Evolutionary conservation across 2,797 vertebrate species (phyloP).

Genomic region (Coracias cyanogaster): DNA sequence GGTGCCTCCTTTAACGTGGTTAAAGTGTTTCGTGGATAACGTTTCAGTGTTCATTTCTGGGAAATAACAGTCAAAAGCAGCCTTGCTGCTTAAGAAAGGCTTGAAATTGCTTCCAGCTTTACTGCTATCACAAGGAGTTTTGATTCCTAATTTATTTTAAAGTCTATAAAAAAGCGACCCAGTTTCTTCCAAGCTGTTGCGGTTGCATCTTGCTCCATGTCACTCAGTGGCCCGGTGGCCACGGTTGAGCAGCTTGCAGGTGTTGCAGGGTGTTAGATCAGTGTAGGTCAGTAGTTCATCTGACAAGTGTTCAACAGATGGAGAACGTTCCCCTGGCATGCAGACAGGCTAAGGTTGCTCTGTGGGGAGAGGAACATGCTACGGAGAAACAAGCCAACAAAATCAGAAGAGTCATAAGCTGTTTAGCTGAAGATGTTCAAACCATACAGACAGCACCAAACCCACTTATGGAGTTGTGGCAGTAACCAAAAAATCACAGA

Average conservation of each 20-base stretch:
- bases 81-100: conserved; percentile 15
- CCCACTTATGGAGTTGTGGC: neutral
- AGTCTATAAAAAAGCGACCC: neutral
- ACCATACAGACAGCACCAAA: neutral
- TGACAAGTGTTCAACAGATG: neutral
- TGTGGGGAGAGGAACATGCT: neutral
- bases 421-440: neutral
- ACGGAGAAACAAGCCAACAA: neutral
- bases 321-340: neutral
- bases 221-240: rapidly evolving
- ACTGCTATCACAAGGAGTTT: neutral
- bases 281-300: neutral
- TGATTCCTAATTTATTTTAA: neutral
- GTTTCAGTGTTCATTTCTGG: neutral
- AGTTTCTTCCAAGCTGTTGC: neutral
- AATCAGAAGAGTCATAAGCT: neutral
- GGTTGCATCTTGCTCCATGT: neutral
- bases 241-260: neutral
- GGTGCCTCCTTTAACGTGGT: neutral
- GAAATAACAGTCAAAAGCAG: neutral
- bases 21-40: neutral
- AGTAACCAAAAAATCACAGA: neutral
- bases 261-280: neutral
- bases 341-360: neutral
- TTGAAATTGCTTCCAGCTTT: conserved; percentile 22